Percentiles rank a stretch among this genome's conserved stretches.
Conservation (phyloP, 92 coral and sea anemone genomes). For the Chrysogorgia sp. region DNA sequence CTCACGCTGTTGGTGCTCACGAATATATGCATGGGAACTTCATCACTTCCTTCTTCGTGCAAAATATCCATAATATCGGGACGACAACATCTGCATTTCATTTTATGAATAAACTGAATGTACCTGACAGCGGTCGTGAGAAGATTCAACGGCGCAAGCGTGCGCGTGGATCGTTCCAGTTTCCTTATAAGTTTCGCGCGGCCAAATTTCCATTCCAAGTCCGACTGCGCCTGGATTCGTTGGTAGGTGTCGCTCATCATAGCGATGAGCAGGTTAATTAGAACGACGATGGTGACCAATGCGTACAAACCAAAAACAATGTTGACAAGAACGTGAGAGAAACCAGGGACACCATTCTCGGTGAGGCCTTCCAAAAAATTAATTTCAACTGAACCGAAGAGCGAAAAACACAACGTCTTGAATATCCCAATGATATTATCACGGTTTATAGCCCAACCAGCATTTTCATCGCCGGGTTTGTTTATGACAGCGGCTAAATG, state of each 20-base stretch:
- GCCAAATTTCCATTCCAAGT: constrained; percentile 97
- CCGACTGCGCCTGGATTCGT: constrained; percentile 94
- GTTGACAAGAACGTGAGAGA: constrained; percentile 67
- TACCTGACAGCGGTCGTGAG: constrained; percentile 82
- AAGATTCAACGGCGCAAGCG: constrained; percentile 95
- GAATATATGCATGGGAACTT: constrained; percentile 6
- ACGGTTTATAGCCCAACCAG: background rate
- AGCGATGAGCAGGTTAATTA: constrained; percentile 91
- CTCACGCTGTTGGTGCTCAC: constrained; percentile 25
- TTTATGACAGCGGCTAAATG: constrained; percentile 93
- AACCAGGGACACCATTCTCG: constrained; percentile 10
- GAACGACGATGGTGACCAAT: constrained; percentile 87
- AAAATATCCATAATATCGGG: constrained; percentile 88
- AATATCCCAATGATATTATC: constrained; percentile 69
- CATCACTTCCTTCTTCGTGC: constrained; percentile 59
- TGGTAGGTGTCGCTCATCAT: constrained; percentile 99
- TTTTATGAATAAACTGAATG: constrained; percentile 64
- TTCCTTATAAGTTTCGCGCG: constrained; percentile 95
- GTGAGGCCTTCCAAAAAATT: constrained; percentile 47
- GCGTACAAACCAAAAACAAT: constrained; percentile 90
- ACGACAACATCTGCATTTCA: constrained; percentile 86
- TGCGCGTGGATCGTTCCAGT: constrained; percentile 97
- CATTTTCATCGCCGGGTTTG: constrained; percentile 22
- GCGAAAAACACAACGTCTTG: constrained; percentile 80
- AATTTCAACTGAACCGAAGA: constrained; percentile 84